Percentiles rank a stretch among this genome's conserved stretches.
These are phyloP conservation scores for Nannospalax galili DNA, from an alignment of 2,113 vertebrate species.

Conservation along the genomic window DNA sequence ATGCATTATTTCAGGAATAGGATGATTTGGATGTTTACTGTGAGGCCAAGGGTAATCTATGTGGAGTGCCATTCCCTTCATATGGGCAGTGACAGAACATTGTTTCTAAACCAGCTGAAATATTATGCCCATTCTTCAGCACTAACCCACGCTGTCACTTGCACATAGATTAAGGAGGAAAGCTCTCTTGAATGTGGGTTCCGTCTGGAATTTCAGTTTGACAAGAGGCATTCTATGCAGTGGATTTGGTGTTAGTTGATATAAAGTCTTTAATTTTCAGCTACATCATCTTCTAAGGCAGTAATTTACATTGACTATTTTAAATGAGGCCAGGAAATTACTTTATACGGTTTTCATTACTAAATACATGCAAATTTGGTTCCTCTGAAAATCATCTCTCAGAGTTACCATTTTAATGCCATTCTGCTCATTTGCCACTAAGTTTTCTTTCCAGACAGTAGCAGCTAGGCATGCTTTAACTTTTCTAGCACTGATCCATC, in stretches of 20 bases:
- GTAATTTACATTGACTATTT: constrained; percentile 29
- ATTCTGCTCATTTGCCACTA: background rate
- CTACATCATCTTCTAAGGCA: constrained; percentile 20
- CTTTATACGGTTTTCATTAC: background rate
- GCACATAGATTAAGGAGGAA: constrained; percentile 36
- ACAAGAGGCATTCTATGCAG: background rate
- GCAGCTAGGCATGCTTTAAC: background rate
- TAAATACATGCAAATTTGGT: background rate
- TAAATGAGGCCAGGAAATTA: constrained; percentile 24
- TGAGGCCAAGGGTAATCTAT: background rate
- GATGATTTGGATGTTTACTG: background rate
- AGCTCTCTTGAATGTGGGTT: constrained; percentile 31
- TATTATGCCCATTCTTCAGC: constrained; percentile 47
- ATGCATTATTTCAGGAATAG: background rate
- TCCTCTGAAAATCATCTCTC: constrained; percentile 6
- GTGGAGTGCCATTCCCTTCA: background rate
- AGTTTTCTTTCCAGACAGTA: background rate
- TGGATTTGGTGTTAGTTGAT: constrained; percentile 36
- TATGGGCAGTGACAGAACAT: background rate
- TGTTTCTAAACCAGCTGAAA: constrained; percentile 4
- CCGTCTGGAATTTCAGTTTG: constrained; percentile 56
- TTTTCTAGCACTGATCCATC: background rate
- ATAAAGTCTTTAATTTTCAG: constrained; percentile 51
- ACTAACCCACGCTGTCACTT: constrained; percentile 50
- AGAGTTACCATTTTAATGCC: background rate